These are phyloP conservation scores for Cyanoderma ruficeps DNA, from an alignment of 2,113 vertebrate species.

Conservation along the genomic window DNA sequence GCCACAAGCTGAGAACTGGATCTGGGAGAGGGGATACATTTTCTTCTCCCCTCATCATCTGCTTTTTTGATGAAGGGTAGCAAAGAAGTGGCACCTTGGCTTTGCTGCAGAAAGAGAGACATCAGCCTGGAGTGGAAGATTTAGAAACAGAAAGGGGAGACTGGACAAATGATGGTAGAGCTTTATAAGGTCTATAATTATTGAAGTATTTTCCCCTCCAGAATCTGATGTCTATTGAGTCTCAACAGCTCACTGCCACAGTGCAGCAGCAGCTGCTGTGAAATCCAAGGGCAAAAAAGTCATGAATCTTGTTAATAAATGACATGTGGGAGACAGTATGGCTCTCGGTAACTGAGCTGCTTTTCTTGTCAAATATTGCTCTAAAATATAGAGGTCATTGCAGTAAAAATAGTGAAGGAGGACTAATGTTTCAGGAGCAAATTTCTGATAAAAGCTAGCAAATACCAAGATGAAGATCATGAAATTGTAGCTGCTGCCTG, in stretches of 20 bases:
- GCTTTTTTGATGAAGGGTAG: not conserved
- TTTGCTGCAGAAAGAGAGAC: not conserved
- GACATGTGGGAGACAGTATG: not conserved
- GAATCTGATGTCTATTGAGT: not conserved
- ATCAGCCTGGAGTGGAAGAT: not conserved
- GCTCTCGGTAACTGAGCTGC: not conserved
- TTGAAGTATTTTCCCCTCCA: not conserved
- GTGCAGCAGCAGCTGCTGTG: not conserved
- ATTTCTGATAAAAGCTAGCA: not conserved
- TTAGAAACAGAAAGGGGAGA: not conserved
- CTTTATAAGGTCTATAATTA: not conserved
- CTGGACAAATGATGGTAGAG: not conserved
- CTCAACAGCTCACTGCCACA: not conserved
- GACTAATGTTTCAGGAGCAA: not conserved
- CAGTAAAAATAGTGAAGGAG: not conserved
- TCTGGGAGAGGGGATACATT: not conserved
- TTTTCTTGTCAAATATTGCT: not conserved
- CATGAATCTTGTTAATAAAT: not conserved
- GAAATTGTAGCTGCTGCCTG: not conserved
- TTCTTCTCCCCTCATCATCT: accelerated
- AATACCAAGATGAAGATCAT: not conserved
- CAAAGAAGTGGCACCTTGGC: not conserved
- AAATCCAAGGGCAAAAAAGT: not conserved
- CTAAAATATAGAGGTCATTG: not conserved
- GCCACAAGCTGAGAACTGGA: not conserved